Percentiles rank a stretch among this genome's conserved stretches.
These are phyloP conservation scores for Aricia artaxerxes DNA, from an alignment of 2,888 invertebrate genomes.

Conservation along the genomic window DNA sequence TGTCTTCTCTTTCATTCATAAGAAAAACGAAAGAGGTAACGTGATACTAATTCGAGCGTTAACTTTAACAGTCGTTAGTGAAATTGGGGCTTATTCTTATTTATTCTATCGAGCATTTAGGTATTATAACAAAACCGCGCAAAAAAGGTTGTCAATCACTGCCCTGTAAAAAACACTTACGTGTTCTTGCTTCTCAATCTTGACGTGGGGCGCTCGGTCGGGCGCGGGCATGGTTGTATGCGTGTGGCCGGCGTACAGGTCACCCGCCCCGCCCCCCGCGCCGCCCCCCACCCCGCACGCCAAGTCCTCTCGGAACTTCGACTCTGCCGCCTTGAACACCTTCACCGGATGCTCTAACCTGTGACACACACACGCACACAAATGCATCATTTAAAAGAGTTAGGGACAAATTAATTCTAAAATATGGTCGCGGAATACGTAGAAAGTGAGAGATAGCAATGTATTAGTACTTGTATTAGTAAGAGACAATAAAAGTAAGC, in stretches of 20 bases:
- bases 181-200: constrained; percentile 80
- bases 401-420: background rate
- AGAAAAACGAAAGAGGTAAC: no score
- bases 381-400: background rate
- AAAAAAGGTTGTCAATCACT: no score
- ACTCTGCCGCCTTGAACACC: constrained; percentile 85
- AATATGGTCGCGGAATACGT: background rate
- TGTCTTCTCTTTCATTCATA: no score
- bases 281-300: constrained; percentile 56
- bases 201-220: constrained; percentile 62
- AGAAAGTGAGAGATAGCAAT: background rate
- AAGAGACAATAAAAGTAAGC: no score
- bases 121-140: no score
- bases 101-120: no score
- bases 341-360: constrained; percentile 96
- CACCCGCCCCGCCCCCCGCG: constrained; percentile 53
- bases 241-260: constrained; percentile 83
- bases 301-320: constrained; percentile 62
- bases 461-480: no score
- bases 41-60: no score
- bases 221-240: constrained; percentile 75
- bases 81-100: no score
- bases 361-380: constrained; percentile 14
- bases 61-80: no score
- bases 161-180: constrained; percentile 39